Conservation (phyloP, 2,888 invertebrate species). For the Megamerina dolium region DNA sequence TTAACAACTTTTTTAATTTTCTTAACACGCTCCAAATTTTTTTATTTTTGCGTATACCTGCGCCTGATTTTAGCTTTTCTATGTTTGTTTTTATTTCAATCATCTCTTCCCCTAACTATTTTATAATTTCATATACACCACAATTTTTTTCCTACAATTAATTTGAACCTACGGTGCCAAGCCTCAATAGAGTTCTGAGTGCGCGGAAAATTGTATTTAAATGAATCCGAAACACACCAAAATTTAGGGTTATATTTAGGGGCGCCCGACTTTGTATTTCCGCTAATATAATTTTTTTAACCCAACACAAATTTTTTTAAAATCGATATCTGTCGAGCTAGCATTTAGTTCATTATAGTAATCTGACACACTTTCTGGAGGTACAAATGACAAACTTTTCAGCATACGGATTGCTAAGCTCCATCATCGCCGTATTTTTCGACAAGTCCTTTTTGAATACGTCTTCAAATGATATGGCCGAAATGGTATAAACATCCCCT, state of each 20-base stretch:
- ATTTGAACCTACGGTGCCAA: slow-evolving; percentile 9
- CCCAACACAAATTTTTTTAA: no score
- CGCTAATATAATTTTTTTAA: neutral
- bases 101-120: neutral
- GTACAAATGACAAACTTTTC: slow-evolving; percentile 1
- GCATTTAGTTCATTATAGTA: neutral
- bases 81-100: neutral
- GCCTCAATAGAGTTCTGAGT: slow-evolving; percentile 9
- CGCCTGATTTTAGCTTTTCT: no score
- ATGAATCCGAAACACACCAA: slow-evolving; percentile 7
- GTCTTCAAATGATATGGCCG: no score
- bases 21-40: neutral
- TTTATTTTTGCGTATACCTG: neutral
- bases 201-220: slow-evolving; percentile 10
- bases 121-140: neutral
- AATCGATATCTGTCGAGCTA: neutral
- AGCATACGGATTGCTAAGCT: neutral
- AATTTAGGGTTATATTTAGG: slow-evolving; percentile 2
- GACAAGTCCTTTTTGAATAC: no score
- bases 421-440: no score
- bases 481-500: no score
- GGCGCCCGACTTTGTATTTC: neutral
- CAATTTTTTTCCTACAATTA: neutral
- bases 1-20: neutral
- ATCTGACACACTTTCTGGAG: neutral